phyloP scores from a whole-genome alignment of 2,888 invertebrate species.

The Odontothrips loti region DNA sequence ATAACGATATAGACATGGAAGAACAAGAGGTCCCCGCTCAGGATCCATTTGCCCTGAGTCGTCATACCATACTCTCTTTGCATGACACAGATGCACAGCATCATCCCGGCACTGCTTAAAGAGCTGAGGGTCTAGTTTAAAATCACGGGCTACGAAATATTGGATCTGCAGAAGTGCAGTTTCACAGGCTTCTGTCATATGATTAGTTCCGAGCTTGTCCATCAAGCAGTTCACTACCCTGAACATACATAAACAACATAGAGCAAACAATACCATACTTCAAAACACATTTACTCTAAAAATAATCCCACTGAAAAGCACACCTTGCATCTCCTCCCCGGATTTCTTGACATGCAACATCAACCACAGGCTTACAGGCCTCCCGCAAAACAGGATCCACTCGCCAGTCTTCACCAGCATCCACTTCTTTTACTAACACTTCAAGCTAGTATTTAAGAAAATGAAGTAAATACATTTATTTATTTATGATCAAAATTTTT shows the following conservation, averaged over 20 bases:
- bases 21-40: slow-evolving; percentile 73
- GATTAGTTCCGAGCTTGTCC: slow-evolving; percentile 78
- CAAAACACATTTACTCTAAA: slow-evolving; percentile 27
- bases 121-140: slow-evolving; percentile 83
- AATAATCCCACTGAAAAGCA: slow-evolving; percentile 20
- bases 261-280: slow-evolving; percentile 22
- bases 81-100: slow-evolving; percentile 76
- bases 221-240: slow-evolving; percentile 89
- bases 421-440: slow-evolving; percentile 74
- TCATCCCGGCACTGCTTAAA: slow-evolving; percentile 85
- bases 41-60: slow-evolving; percentile 61
- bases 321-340: slow-evolving; percentile 45
- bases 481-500: background rate
- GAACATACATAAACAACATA: slow-evolving; percentile 7
- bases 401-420: slow-evolving; percentile 93
- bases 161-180: slow-evolving; percentile 90
- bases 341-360: slow-evolving; percentile 65
- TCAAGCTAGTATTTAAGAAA: slow-evolving; percentile 59
- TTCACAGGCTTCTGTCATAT: slow-evolving; percentile 87
- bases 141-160: slow-evolving; percentile 94
- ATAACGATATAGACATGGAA: slow-evolving; percentile 83
- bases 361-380: slow-evolving; percentile 82
- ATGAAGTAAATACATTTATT: slow-evolving; percentile 18
- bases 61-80: slow-evolving; percentile 68
- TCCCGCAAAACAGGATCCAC: slow-evolving; percentile 86